A percentile compares a stretch with the other conserved stretches of the same genome.
phyloP scores from a whole-genome alignment of 30 jellyfish, hydroid and myxozoan genomes.

The Nemopilema nomurai region DNA sequence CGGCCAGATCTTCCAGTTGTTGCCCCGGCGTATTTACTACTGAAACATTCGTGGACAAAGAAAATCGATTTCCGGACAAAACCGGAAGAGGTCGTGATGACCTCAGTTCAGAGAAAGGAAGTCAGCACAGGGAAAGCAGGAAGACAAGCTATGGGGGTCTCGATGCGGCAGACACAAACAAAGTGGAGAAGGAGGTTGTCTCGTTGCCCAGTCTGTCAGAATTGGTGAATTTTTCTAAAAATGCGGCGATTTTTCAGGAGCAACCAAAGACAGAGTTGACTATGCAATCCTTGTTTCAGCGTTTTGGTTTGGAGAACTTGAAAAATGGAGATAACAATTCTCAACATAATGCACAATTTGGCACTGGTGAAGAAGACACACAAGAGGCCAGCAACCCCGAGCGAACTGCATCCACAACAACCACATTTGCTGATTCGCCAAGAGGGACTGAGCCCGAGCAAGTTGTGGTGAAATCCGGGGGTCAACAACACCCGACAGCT shows the following conservation, averaged over 20 bases:
- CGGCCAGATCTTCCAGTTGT: neutral
- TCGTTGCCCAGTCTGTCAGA: conserved; percentile 66
- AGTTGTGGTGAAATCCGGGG: neutral
- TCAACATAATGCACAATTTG: neutral
- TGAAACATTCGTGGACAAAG: conserved; percentile 4
- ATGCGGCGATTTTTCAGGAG: conserved; percentile 26
- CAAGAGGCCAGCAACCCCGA: neutral
- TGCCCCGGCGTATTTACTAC: neutral
- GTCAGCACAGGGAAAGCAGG: conserved; percentile 14
- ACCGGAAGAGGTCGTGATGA: conserved; percentile 18
- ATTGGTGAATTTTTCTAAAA: conserved; percentile 27
- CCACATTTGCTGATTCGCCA: neutral
- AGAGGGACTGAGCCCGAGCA: neutral
- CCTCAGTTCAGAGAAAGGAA: conserved; percentile 10
- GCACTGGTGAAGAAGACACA: neutral
- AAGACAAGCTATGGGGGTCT: neutral
- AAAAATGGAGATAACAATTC: neutral
- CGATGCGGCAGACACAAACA: conserved; percentile 4
- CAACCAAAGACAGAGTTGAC: neutral
- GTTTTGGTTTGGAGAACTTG: conserved; percentile 18
- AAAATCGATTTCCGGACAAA: conserved; percentile 17
- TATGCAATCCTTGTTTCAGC: conserved; percentile 21
- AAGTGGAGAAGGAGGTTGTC: neutral
- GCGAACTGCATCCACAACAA: neutral
- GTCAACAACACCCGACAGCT: neutral